Base-by-base conservation (phyloP, 2,888 invertebrate genomes). In the Periphyllus acericola region DNA sequence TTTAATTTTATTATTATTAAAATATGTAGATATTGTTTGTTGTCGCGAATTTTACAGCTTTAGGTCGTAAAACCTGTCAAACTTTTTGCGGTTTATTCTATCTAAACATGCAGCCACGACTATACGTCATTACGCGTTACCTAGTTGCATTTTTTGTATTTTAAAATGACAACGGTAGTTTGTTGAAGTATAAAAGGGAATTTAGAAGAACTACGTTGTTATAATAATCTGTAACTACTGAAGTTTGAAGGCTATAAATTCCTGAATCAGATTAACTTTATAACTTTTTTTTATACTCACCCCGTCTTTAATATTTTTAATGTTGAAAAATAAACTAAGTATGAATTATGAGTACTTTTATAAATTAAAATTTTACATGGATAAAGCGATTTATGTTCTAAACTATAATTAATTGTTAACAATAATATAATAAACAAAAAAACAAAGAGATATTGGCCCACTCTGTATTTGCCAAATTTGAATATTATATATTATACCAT, bases 11-110 rank as follows among this genome's bases (percentile, higher is more conserved):
- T 75, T 83, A 60, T 83, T 74, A 66, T 66, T 40, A 75, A 66
- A 75, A 75, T 60, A 19, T 40, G 32, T 40, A 60, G 6, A 82
- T 52, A 32, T 34, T n/a, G n/a, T 60, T 60, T 55, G 29, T 25
- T 32, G 74, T 60, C 36, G 60, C 75, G 66, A 83, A 83, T 36
- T 83, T 83, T 83, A 83, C 66, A 84, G 76, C 66, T 66, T 76
- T 32, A 19, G 76, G 66, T 76, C 66, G 66, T 76, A 66, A 84
- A 84, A 75, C 75, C 83, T 60, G 83, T 83, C 75, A 83, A 83
- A 83, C 40, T 83, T 60, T 74, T 74, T 29, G 75, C 46, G 76
- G 66, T 76, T 76, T 84, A 84, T 84, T 66, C 75, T n/a, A 46
- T 76, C 66, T 32, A 66, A 76, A 84, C 76, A 84, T 76, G 76